Evolutionary conservation across 2,797 vertebrate species (phyloP), one percentile per base, ranked within the genome.

Genomic region (Numenius phaeopus): DNA sequence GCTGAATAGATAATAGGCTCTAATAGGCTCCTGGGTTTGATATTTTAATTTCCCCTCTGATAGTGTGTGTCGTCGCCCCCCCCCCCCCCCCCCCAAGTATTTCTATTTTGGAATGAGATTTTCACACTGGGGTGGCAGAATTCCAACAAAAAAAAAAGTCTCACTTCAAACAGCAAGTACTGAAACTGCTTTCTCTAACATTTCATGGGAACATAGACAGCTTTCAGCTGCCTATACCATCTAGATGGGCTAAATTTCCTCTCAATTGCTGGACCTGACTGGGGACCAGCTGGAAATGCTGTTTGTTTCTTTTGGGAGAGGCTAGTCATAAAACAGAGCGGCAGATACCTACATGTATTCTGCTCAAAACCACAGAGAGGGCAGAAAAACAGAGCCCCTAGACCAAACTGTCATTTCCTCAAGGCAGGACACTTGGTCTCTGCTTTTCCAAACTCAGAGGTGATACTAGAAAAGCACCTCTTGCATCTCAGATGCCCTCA

Each of bases 31-130:
- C 66, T 7, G 0, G 9, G 5, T 65, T n/a, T 64, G 50, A 30
- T 49, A 69, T 65, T 80, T 84, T 70, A 54, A 42, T 64, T 80
- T 59, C 14, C 19, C 4, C 21, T 52, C 18, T 46, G 7, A 32
- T 70, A 65, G 20, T 37, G 34, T 37, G 34, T 8, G 34, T 37
- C 34, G 34, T n/a, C n/a, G n/a, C n/a, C n/a, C n/a, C n/a, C n/a
- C 17, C 12, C 9, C 34, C 4, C 1, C 1, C 7, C 50, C 27
- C 14, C 52, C 4, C 2, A 1, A 79, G 5, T 52, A 61, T 65
- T 91, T 91, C 54, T 76, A 7, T 37, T 72, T 34, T 72, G 9
- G 8, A 87, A 84, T 32, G 10, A 89, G 40, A 61, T 76, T 87
- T 85, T 82, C 19, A 69, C 44, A 18, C 3, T 29, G 5, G 1